Evolutionary conservation across 2,888 invertebrate genomes (phyloP).

Genomic region (Agriopis marginaria): DNA sequence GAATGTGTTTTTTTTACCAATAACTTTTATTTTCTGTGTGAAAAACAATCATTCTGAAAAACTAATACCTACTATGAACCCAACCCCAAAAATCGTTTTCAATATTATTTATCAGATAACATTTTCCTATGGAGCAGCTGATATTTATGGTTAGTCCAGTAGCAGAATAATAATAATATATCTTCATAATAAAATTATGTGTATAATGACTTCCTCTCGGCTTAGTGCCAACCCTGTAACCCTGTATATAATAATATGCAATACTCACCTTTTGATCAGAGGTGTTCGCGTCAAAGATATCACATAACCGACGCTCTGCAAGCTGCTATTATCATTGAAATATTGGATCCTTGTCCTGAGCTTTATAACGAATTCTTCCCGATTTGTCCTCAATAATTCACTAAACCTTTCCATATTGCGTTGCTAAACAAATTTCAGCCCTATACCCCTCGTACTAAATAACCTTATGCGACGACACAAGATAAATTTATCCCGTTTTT

Average conservation of each 20-base stretch:
- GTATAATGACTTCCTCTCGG: no score
- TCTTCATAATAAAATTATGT: no score
- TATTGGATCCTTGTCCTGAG: slow-evolving; percentile 63
- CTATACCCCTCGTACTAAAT: neutral
- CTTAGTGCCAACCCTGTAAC: neutral
- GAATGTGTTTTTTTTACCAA: no score
- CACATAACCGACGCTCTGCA: slow-evolving; percentile 70
- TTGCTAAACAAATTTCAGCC: slow-evolving; percentile 13
- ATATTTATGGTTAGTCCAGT: no score
- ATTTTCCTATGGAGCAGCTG: no score
- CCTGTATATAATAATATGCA: neutral
- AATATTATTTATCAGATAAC: no score
- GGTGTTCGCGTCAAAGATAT: slow-evolving; percentile 61
- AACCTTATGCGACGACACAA: neutral
- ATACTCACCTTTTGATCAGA: slow-evolving; percentile 65
- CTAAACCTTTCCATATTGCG: slow-evolving; percentile 14
- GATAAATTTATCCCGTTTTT: slow-evolving; percentile 5
- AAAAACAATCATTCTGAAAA: no score
- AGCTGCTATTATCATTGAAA: slow-evolving; percentile 69
- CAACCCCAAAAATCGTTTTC: no score
- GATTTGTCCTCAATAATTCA: slow-evolving; percentile 19
- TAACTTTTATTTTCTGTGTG: no score
- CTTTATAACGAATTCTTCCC: slow-evolving; percentile 41
- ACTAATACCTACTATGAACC: no score
- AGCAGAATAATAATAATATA: no score